A percentile compares a stretch with the other conserved stretches of the same genome.
phyloP scores from a whole-genome alignment of 2,888 invertebrate genomes.

The Synanthedon myopaeformis region DNA sequence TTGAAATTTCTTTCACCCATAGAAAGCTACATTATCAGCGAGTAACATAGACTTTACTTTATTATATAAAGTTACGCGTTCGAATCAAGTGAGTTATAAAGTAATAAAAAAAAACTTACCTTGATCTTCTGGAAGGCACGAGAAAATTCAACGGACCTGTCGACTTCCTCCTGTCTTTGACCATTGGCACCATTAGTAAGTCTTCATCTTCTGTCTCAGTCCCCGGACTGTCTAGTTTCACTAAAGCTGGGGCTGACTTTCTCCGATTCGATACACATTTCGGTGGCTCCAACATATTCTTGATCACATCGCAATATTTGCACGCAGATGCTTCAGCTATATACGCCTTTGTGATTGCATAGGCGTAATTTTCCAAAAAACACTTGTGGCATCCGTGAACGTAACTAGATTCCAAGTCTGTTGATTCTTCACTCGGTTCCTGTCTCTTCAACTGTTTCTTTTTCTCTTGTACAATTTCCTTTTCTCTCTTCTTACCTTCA shows the following conservation, averaged over 20 bases:
- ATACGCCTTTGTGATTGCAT: slow-evolving; percentile 56
- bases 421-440: slow-evolving; percentile 56
- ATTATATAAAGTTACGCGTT: too few species aligned
- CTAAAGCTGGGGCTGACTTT: slow-evolving; percentile 69
- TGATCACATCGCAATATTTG: slow-evolving; percentile 63
- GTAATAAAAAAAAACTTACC: slow-evolving; percentile 28
- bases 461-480: slow-evolving; percentile 43
- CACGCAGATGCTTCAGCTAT: slow-evolving; percentile 52
- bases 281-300: slow-evolving; percentile 55
- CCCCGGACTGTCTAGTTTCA: slow-evolving; percentile 54
- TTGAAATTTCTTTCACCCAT: too few species aligned
- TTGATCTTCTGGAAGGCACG: slow-evolving; percentile 47
- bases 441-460: slow-evolving; percentile 37
- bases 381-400: slow-evolving; percentile 62
- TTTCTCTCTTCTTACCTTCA: slow-evolving; percentile 45
- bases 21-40: too few species aligned
- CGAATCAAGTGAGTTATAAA: too few species aligned
- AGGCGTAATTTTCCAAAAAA: slow-evolving; percentile 62
- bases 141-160: slow-evolving; percentile 59
- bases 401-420: slow-evolving; percentile 44
- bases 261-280: slow-evolving; percentile 53
- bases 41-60: too few species aligned
- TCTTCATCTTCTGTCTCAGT: slow-evolving; percentile 56
- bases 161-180: slow-evolving; percentile 64
- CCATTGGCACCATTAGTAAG: slow-evolving; percentile 52